Base-by-base conservation (phyloP, 2,113 vertebrate genomes). In the Trogon surrucura region DNA sequence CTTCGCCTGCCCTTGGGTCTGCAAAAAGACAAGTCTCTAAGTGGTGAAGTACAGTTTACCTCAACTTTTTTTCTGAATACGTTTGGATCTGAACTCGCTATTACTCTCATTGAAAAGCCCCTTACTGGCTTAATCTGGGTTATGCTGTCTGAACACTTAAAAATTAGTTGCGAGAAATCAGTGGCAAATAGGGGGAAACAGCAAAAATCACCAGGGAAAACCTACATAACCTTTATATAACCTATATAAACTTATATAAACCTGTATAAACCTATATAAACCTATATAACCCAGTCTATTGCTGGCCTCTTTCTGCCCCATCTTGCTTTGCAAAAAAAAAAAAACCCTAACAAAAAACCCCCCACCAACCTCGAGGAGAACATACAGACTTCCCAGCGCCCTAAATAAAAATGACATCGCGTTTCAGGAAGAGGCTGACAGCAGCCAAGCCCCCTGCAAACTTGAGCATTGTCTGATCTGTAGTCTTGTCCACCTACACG, bases 401-500 rank as follows among this genome's bases (percentile, higher is more conserved):
- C 13, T 65, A 54, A 92, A 84, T 79, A 90, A 81, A 96, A 95
- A 95, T 53, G 88, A 88, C 88, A 85, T 16, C 20, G 58, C 92
- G 82, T 80, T 95, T 85, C 88, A 92, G 89, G 95, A 91, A 81
- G 47, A 56, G 87, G 92, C 82, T 66, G 94, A 96, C 88, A 89
- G 94, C 88, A 97, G 92, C 90, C 90, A 93, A 96, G 97, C 95
- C 86, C 91, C 88, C 38, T 95, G 92, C 92, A 95, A 97, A 93
- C 96, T 95, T 93, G 91, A 97, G 94, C 97, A 97, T 51, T 85
- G 93, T 98, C 95, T 96, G 97, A 97, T 96, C 91, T 92, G 91
- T 94, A 86, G 98, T 98, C 97, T 97, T 97, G 94, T 97, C 98
- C 98, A 97, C 98, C 98, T 98, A 98, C 98, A 97, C 97, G 62